These are phyloP conservation scores for Conomelus anceps DNA, from an alignment of 2,888 invertebrate genomes.

Conservation along the genomic window DNA sequence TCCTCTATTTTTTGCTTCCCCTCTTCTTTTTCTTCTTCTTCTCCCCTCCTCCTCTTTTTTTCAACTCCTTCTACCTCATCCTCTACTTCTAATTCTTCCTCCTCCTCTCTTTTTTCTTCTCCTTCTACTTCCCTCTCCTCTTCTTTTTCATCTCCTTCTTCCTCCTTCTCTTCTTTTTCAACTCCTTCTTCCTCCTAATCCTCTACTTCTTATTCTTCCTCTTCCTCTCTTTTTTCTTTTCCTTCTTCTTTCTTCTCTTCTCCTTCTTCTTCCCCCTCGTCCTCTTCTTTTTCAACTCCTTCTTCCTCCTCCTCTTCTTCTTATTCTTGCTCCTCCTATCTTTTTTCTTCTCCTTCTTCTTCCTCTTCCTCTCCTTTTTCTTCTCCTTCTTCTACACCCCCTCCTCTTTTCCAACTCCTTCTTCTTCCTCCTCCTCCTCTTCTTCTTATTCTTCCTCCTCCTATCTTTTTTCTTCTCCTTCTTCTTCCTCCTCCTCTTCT, in stretches of 20 bases:
- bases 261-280: background rate
- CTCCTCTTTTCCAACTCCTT: too few species aligned
- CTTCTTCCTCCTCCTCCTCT: background rate
- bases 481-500: background rate
- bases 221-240: too few species aligned
- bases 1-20: background rate
- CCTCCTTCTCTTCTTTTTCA: background rate
- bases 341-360: background rate
- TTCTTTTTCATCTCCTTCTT: background rate
- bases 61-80: background rate
- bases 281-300: background rate
- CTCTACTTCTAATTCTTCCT: background rate
- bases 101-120: background rate
- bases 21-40: background rate
- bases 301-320: background rate
- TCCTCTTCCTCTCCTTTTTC: too few species aligned
- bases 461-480: background rate
- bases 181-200: background rate
- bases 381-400: too few species aligned
- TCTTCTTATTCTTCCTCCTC: background rate
- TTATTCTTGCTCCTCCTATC: too few species aligned
- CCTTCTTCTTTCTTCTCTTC: background rate
- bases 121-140: background rate
- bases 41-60: background rate
- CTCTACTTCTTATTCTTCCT: too few species aligned